These are phyloP conservation scores for Latheticus oryzae DNA, from an alignment of 2,888 invertebrate genomes.

Conservation along the genomic window DNA sequence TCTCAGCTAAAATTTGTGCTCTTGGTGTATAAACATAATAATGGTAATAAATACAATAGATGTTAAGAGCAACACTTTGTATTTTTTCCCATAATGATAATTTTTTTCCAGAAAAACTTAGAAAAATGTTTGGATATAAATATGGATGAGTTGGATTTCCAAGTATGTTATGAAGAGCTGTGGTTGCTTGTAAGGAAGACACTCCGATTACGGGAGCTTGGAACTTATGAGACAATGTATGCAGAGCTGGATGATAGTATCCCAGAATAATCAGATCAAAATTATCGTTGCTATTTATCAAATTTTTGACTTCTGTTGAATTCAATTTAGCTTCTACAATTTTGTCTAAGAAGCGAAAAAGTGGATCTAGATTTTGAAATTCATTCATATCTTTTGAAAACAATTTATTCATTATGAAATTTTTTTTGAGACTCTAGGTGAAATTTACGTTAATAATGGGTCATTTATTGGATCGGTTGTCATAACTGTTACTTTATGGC, in stretches of 20 bases:
- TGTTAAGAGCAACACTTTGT: conserved; percentile 34
- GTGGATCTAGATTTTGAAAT: not conserved
- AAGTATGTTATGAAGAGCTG: conserved; percentile 27
- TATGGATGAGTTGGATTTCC: conserved; percentile 42
- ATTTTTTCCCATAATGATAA: conserved; percentile 34
- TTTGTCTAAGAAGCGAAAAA: conserved; percentile 13
- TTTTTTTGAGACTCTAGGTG: conserved; percentile 41
- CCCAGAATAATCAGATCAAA: conserved; percentile 42
- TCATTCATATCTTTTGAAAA: conserved; percentile 13
- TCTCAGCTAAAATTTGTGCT: conserved; percentile 52
- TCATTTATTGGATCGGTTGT: conserved; percentile 58
- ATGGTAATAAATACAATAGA: conserved; percentile 27
- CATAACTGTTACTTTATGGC: conserved; percentile 56
- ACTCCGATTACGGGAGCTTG: conserved; percentile 38
- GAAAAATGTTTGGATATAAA: conserved; percentile 37
- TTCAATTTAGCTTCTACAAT: conserved; percentile 38
- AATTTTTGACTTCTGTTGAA: conserved; percentile 33
- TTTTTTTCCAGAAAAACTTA: conserved; percentile 2
- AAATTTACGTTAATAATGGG: conserved; percentile 50
- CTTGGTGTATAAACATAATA: conserved; percentile 46
- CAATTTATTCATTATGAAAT: not conserved
- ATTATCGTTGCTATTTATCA: conserved; percentile 8
- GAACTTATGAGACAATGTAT: conserved; percentile 32
- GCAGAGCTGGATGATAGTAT: conserved; percentile 35
- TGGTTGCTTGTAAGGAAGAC: conserved; percentile 23